Base-by-base conservation (phyloP, 2,888 invertebrate genomes). In the Aphrophora alni region DNA sequence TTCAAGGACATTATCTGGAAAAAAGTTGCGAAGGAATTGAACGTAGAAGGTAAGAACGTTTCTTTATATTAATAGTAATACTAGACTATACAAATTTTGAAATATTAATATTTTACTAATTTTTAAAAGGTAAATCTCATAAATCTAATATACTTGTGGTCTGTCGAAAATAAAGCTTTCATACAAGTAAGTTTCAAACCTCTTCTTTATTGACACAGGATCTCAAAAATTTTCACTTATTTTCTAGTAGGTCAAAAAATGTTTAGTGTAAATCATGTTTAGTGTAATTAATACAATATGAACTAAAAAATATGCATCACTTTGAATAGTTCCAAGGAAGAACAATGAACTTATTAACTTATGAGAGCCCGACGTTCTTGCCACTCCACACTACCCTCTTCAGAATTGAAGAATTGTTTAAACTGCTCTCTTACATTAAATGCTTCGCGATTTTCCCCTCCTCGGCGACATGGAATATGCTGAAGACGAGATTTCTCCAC, bases 331-430 rank as follows among this genome's bases (percentile, higher is more conserved):
- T 38, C 21, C 74, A 38, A 74, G 25, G 38, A 33, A 73, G 25
- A 74, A 38, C 38, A 74, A 38, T 38, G 25, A 38, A 74, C 38
- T 74, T 21, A 73, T 73, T 38, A 74, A 74, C 38, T 74, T 74
- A 74, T 38, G 74, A 73, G 26, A 27, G 74, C 38, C 38, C 2
- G n/a, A 38, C 74, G 38, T 21, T 74, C 74, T 74, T 74, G 74
- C 74, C 74, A 74, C 74, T 74, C 74, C 74, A 74, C 74, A 38
- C 74, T 74, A 74, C 51, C 38, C 75, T 75, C 75, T 44, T 38
- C 44, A 75, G 75, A 75, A 26, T 75, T 44, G 44, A 75, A 75
- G 75, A 44, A 75, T 75, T 75, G 51, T 75, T 75, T 25, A 51
- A 75, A 75, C 51, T 75, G 51, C 7, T 75, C 44, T 44, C 17